phyloP scores from a whole-genome alignment of 2,888 invertebrate genomes.

The Lasius platythorax region DNA sequence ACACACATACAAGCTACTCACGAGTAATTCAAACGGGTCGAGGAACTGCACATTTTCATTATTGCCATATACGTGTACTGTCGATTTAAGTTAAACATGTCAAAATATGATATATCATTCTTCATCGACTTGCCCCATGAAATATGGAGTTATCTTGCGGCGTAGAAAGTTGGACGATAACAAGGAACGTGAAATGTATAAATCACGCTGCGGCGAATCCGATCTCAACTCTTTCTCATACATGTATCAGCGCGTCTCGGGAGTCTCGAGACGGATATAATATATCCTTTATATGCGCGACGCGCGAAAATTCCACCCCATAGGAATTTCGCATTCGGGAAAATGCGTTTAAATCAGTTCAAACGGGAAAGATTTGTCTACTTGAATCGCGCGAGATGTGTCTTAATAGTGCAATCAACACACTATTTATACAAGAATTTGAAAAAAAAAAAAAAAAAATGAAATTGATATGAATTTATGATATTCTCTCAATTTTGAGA shows the following conservation, averaged over 20 bases:
- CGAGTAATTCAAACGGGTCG: neutral
- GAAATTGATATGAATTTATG: slow-evolving; percentile 1
- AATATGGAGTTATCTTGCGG: slow-evolving; percentile 12
- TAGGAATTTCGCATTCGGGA: neutral
- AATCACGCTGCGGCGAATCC: slow-evolving; percentile 17
- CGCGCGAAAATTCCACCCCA: neutral
- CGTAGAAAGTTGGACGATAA: neutral
- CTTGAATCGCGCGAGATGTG: neutral
- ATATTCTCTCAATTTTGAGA: neutral
- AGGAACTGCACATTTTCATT: neutral
- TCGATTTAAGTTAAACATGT: neutral
- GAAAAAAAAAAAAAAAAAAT: neutral
- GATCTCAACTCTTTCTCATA: slow-evolving; percentile 12
- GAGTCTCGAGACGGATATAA: neutral
- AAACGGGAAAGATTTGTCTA: neutral
- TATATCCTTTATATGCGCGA: slow-evolving; percentile 26
- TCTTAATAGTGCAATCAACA: slow-evolving; percentile 13
- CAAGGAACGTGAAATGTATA: slow-evolving; percentile 32
- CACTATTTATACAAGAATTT: neutral
- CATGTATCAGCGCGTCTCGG: neutral
- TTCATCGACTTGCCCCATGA: neutral
- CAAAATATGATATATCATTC: neutral
- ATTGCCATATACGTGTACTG: neutral
- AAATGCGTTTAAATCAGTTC: neutral
- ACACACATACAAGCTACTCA: neutral